These are phyloP conservation scores for Athalia cordata DNA, from an alignment of 2,888 invertebrate species.

Conservation along the genomic window DNA sequence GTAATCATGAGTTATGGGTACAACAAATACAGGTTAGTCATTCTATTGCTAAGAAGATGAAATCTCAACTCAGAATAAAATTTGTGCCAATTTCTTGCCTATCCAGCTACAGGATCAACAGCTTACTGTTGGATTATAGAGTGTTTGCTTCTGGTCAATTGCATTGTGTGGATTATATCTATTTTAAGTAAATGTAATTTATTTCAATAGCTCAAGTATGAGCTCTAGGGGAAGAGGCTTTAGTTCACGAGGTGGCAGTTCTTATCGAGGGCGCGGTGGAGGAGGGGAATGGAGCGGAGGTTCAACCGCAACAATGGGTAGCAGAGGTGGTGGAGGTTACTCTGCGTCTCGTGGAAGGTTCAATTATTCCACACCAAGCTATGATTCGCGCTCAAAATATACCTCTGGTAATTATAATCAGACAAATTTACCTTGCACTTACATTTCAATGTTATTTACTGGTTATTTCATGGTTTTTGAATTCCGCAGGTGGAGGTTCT, in stretches of 20 bases:
- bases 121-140: not conserved
- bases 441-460: not conserved
- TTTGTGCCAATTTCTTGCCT: not conserved
- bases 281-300: conserved; percentile 62
- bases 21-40: conserved; percentile 68
- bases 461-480: not conserved
- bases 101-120: not conserved
- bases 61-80: not conserved
- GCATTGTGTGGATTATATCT: no score
- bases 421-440: not conserved
- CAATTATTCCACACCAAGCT: conserved; percentile 67
- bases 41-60: conserved; percentile 14
- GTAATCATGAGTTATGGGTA: conserved; percentile 67
- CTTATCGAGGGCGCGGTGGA: conserved; percentile 67
- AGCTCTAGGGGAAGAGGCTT: conserved; percentile 69
- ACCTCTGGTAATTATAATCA: conserved; percentile 62
- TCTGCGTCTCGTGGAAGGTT: conserved; percentile 68
- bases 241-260: conserved; percentile 66
- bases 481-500: conserved; percentile 57
- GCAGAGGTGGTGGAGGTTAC: conserved; percentile 64
- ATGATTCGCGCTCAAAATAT: conserved; percentile 69
- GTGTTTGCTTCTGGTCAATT: no score
- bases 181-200: not conserved
- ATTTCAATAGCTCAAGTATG: conserved; percentile 61
- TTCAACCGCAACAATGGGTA: conserved; percentile 60